Evolutionary conservation across 2,113 vertebrate genomes (phyloP), one percentile per base, ranked within the genome.

Genomic region (Corydoras maculifer): DNA sequence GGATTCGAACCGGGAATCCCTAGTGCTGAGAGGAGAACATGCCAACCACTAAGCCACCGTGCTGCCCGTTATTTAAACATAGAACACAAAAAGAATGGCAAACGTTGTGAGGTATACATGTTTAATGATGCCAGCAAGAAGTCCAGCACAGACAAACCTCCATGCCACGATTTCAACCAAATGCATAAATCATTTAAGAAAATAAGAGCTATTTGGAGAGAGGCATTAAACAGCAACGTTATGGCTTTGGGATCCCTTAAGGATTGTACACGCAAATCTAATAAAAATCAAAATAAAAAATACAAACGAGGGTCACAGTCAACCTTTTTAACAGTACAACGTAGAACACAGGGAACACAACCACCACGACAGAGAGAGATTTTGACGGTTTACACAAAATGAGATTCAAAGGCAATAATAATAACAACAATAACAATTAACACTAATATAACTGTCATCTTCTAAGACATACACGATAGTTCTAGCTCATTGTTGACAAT

Each of bases 281-380:
- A 58, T 73, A 68, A 25, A 75, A 66, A 35, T 25, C 18, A 68
- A 50, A 62, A 78, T 73, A 79, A 12, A 25, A 15, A 78, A 11
- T 12, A 18, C 62, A 71, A 71, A 3, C 50, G 11, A 9, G 31
- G 55, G 50, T 64, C 57, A 73, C 72, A 68, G 60, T 73, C 30
- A 73, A 62, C 65, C 18, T 25, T 30, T 2, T 15, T 65, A 74
- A 50, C 48, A 78, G 51, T 82, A 81, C 68, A 71, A 72, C 55
- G 77, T 32, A 32, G 77, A 76, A 73, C 49, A 54, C 43, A 59
- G 51, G 31, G 77, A 76, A 73, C 49, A 54, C 43, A 59, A 59
- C 35, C 35, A 43, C 35, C 35, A 43, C 35, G 7, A 43, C 35
- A 43, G 7, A 43, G 35, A 43, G 2, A 43, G 35, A 43, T 43